phyloP scores from a whole-genome alignment of 2,888 invertebrate genomes.

The Agrochola litura region DNA sequence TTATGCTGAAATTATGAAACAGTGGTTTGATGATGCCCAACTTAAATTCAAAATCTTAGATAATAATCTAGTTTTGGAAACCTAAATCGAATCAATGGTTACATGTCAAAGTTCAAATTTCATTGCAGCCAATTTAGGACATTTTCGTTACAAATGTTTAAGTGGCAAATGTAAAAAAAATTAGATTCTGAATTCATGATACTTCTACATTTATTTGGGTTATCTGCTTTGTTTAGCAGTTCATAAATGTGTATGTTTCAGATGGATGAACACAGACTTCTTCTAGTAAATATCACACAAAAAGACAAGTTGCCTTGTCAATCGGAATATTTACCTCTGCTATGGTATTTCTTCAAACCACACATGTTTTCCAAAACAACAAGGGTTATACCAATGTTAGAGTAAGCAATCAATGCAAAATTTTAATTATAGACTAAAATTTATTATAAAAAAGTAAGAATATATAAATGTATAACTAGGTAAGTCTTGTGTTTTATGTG shows the following conservation, averaged over 20 bases:
- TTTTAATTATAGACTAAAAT: not conserved
- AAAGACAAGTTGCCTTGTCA: constrained; percentile 90
- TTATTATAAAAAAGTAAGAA: constrained; percentile 3
- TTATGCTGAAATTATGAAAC: not conserved
- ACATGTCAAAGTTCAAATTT: not conserved
- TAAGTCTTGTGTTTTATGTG: constrained; percentile 2
- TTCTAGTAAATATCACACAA: constrained; percentile 92
- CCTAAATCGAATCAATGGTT: not conserved
- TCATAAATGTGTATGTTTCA: constrained; percentile 66
- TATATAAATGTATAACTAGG: not conserved
- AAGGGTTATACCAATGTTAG: constrained; percentile 93
- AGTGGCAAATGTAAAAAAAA: not conserved
- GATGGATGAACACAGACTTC: constrained; percentile 90
- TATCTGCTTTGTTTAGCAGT: not conserved
- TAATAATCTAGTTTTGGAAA: not conserved
- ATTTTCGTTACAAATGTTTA: not conserved
- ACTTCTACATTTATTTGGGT: no score
- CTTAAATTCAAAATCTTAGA: not conserved
- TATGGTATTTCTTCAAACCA: constrained; percentile 93
- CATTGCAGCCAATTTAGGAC: not conserved
- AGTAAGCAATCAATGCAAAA: constrained; percentile 91
- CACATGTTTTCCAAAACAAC: constrained; percentile 91
- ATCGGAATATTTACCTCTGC: constrained; percentile 90
- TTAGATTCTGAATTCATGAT: no score
- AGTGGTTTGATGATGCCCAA: not conserved